Evolutionary conservation across 2,888 invertebrate species (phyloP), one percentile per base, ranked within the genome.

Genomic region (Tyria jacobaeae): DNA sequence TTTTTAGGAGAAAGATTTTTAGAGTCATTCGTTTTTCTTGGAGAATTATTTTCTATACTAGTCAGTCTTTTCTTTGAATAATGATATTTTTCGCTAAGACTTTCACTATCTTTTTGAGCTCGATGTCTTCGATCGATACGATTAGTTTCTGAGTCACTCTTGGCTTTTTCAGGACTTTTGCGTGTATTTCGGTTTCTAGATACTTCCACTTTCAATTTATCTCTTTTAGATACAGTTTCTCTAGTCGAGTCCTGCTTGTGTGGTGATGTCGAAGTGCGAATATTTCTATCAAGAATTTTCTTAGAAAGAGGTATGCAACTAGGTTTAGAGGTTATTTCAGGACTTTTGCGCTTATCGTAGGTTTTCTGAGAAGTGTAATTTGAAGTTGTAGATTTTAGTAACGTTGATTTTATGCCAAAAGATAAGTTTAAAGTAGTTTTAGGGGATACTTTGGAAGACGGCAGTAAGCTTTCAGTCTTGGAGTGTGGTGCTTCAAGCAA

Each of bases 1-100:
- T 84, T 84, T 87, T 89, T 89, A 81, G 88, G 82, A 73, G 82
- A 85, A 83, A 80, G 77, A 74, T 85, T 89, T 80, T 84, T 89
- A 83, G 83, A 85, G 82, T 87, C 85, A 81, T 85, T 89, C 81
- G 82, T 85, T 83, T 89, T 86, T 87, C 84, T 91, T 78, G 88
- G 81, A 87, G 89, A 92, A 88, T 86, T 91, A 87, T 90, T 88
- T 80, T 88, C 93, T 94, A 94, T 89, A 88, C 93, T 94, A 94
- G 90, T 94, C 94, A 94, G 94, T 94, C 94, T 94, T 94, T 93
- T 93, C 88, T 93, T 94, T 88, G 90, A 91, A 92, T 91, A 84
- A 88, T 92, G 91, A 92, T 92, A 91, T 91, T 92, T 94, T 89
- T 91, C 93, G 82, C 86, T 92, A 88, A 87, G 88, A 89, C 86